A percentile compares a stretch with the other conserved stretches of the same genome.
Conservation (phyloP, 2,113 vertebrate species). For the Sitta europaea region DNA sequence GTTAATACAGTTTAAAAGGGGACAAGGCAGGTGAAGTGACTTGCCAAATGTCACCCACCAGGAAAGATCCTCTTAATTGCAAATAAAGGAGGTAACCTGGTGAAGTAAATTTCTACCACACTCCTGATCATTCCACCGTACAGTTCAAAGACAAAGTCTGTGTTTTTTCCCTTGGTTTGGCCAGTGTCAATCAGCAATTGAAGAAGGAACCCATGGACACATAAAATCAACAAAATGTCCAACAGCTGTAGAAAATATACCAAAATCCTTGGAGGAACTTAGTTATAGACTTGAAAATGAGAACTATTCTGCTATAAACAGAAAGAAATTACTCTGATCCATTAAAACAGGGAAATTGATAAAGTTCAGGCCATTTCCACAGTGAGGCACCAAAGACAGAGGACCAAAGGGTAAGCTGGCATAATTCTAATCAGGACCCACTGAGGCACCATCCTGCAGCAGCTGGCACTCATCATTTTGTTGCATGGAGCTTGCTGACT, state of each 20-base stretch:
- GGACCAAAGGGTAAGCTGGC: neutral
- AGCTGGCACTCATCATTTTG: accelerated
- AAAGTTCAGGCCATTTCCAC: neutral
- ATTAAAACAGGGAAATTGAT: neutral
- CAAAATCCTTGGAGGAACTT: neutral
- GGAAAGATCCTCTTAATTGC: neutral
- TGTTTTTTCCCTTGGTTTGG: neutral
- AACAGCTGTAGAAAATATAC: neutral
- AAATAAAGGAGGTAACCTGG: neutral
- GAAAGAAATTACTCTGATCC: neutral
- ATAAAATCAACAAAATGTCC: neutral
- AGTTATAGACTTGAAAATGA: neutral
- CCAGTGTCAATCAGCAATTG: neutral
- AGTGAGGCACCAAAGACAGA: accelerated
- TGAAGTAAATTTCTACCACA: neutral
- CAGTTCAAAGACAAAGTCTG: neutral
- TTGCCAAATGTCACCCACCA: neutral
- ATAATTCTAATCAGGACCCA: neutral
- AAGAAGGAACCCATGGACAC: neutral
- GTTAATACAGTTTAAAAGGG: neutral
- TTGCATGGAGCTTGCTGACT: neutral
- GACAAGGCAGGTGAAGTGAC: neutral
- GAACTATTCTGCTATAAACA: neutral
- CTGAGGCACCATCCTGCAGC: neutral
- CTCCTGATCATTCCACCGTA: neutral